Evolutionary conservation across 92 coral and sea anemone species (phyloP), one percentile per base, ranked within the genome.

Genomic region (Actinostola sp.): DNA sequence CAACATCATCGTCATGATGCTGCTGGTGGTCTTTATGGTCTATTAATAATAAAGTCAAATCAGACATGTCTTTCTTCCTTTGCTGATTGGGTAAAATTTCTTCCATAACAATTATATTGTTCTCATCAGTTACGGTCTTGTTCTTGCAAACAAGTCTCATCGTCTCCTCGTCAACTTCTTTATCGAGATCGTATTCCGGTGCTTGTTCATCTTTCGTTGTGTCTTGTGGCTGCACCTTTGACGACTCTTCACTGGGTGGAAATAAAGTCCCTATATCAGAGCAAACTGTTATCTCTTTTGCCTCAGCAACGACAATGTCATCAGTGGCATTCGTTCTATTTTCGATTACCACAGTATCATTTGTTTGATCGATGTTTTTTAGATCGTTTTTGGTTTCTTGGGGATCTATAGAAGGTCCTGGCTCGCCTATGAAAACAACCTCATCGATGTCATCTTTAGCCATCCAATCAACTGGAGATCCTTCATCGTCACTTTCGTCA

Each of bases 371-470:
- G 27, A 8, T 29, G 13, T 2, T 30, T 45, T 26, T 21, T 20
- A 10, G 2, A 39, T 63, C 69, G 7, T 36, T 35, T 24, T 14
- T 34, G 15, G 10, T 19, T 2, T 10, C 32, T 52, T 68, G 31
- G 17, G 23, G 21, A 0, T 25, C 43, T 2, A 33, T 68, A 16
- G 31, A 14, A 63, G 34, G 26, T 23, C 10, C n/a, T 31, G 45
- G 17, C 32, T 63, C 61, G 1, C 81, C 81, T 41, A 31, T 53
- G 44, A 49, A 75, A 20, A 75, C 63, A 1, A 64, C 72, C 52
- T 75, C 81, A 12, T 64, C 63, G 14, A 12, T 53, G 33, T 75
- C 81, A 48, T 75, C 81, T 34, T 66, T 75, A 24, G 81, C 81
- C 81, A 75, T 75, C 81, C 67, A 75, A 24, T 75, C 81, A 21